Conservation (phyloP, 2,797 vertebrate species). For the Sebastes dallii region DNA sequence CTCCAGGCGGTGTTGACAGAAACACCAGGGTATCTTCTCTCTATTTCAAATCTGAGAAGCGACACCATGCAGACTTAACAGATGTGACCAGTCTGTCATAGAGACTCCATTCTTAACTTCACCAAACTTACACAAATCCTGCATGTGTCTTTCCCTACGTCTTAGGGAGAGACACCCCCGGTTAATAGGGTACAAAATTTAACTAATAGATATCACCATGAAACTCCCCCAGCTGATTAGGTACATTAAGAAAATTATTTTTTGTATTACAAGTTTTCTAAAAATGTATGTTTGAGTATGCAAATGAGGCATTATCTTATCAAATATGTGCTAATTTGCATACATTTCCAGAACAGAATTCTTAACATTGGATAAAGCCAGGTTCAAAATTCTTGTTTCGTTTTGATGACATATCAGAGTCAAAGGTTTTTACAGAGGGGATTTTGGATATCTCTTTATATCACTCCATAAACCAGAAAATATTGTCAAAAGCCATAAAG, state of each 20-base stretch:
- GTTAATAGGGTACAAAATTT: fast-evolving
- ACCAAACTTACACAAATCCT: not conserved
- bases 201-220: not conserved
- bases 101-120: constrained; percentile 8
- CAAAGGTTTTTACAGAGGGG: no score
- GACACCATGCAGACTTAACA: not conserved
- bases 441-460: not conserved
- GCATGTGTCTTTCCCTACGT: not conserved
- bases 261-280: not conserved
- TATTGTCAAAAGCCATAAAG: not conserved
- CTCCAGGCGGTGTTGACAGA: constrained; percentile 34
- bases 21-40: constrained; percentile 18
- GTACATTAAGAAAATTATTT: not conserved
- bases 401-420: not conserved
- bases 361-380: no score
- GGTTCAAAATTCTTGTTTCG: no score
- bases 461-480: not conserved
- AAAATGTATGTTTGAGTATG: not conserved
- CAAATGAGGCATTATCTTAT: not conserved
- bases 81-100: constrained; percentile 20
- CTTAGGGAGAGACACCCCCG: not conserved
- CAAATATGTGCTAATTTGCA: not conserved
- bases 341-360: no score
- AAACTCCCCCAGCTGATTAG: not conserved
- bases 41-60: constrained; percentile 20